A percentile compares a stretch with the other conserved stretches of the same genome.
phyloP scores from a whole-genome alignment of 2,888 invertebrate species.

The Thera obeliscata region DNA sequence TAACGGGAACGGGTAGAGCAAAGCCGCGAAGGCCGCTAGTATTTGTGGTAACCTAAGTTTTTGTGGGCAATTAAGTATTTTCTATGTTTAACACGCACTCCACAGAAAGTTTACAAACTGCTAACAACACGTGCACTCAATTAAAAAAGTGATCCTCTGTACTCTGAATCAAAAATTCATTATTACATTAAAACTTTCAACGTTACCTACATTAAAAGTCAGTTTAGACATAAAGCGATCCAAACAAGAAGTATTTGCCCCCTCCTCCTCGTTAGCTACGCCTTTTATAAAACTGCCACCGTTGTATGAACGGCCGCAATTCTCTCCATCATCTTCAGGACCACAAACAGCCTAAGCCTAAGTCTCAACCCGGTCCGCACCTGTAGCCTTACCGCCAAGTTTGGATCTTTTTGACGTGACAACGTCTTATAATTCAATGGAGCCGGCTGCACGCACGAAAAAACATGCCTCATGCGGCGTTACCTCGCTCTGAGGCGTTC shows the following conservation, averaged over 20 bases:
- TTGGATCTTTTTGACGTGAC: no score
- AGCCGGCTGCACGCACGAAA: no score
- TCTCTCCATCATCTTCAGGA: background rate
- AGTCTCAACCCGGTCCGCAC: background rate
- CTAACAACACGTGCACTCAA: background rate
- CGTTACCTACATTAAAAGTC: conserved; percentile 73
- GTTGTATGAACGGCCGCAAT: background rate
- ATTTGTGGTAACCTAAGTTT: no score
- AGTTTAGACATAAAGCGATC: conserved; percentile 70
- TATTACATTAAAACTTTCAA: conserved; percentile 61
- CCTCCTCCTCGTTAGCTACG: conserved; percentile 33
- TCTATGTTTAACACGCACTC: no score
- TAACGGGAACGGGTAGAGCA: no score
- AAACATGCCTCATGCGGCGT: no score
- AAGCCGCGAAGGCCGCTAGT: no score
- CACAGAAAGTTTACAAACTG: background rate
- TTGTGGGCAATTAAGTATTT: no score
- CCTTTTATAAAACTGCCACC: background rate
- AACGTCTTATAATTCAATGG: no score
- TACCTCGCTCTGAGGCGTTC: no score
- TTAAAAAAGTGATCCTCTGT: conserved; percentile 6
- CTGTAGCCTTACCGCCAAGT: no score
- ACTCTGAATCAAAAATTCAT: conserved; percentile 19
- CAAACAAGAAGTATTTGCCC: conserved; percentile 51
- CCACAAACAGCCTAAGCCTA: no score